Percentiles rank a stretch among this genome's conserved stretches.
Conservation (phyloP, 2,888 invertebrate genomes). For the Horisme vitalbata region DNA sequence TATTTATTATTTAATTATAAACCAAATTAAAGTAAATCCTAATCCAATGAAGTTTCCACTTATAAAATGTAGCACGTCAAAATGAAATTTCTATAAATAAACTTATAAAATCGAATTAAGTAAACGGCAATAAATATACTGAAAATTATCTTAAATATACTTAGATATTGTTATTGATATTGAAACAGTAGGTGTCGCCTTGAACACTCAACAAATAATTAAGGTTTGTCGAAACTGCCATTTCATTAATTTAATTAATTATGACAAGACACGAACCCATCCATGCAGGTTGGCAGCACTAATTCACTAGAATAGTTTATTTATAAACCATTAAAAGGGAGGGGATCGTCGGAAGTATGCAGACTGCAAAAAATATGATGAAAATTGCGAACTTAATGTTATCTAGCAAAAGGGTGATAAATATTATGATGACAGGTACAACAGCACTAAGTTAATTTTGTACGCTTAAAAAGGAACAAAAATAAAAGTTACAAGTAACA, state of each 20-base stretch:
- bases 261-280: conserved; percentile 54
- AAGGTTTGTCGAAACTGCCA: conserved; percentile 46
- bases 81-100: no score
- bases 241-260: conserved; percentile 62
- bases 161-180: neutral
- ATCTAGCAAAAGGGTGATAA: no score
- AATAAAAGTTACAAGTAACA: neutral
- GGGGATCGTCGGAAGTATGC: conserved; percentile 12
- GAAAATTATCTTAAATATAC: neutral
- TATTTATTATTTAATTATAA: no score
- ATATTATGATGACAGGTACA: no score
- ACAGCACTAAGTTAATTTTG: no score
- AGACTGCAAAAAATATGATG: neutral
- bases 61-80: no score
- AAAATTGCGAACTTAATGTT: neutral
- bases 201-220: conserved; percentile 44
- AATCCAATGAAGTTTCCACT: no score
- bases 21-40: no score
- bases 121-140: neutral
- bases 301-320: conserved; percentile 27
- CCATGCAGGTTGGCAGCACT: conserved; percentile 29
- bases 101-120: no score
- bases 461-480: neutral
- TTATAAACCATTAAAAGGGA: conserved; percentile 23
- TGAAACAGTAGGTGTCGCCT: no score